phyloP scores from a whole-genome alignment of 2,888 invertebrate species.

The Napeogenes sylphis region DNA sequence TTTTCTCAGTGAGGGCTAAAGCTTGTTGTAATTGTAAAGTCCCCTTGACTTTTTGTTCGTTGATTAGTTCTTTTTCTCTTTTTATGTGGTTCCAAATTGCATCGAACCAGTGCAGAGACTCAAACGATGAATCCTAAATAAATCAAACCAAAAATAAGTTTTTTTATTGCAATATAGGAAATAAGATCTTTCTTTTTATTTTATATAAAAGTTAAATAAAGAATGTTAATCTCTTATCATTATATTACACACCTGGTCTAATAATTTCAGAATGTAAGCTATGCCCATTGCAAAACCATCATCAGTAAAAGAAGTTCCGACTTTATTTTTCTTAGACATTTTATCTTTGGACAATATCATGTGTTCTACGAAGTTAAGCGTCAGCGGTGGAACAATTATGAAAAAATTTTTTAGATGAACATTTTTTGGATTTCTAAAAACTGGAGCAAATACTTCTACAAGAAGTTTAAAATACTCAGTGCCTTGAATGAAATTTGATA shows the following conservation, averaged over 20 bases:
- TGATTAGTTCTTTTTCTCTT: slow-evolving; percentile 77
- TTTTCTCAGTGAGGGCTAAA: slow-evolving; percentile 90
- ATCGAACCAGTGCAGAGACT: slow-evolving; percentile 96
- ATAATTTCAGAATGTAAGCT: slow-evolving; percentile 93
- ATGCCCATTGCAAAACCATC: slow-evolving; percentile 98
- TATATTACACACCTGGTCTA: slow-evolving; percentile 83
- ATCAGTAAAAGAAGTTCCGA: slow-evolving; percentile 94
- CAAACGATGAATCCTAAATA: slow-evolving; percentile 84
- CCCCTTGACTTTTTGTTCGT: slow-evolving; percentile 81
- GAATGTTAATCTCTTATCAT: too few species aligned
- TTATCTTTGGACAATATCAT: slow-evolving; percentile 94
- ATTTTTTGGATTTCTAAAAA: slow-evolving; percentile 91
- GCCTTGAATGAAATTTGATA: slow-evolving; percentile 90
- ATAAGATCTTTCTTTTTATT: too few species aligned
- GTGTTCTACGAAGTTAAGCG: slow-evolving; percentile 96
- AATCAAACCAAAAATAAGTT: too few species aligned
- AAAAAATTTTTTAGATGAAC: slow-evolving; percentile 94
- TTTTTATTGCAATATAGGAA: too few species aligned
- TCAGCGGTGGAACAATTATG: slow-evolving; percentile 94
- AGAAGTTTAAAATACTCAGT: slow-evolving; percentile 94
- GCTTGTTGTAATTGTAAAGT: slow-evolving; percentile 96
- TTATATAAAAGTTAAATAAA: background rate
- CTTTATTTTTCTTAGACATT: slow-evolving; percentile 92
- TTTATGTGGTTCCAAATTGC: slow-evolving; percentile 86
- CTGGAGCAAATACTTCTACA: slow-evolving; percentile 94